These are phyloP conservation scores for Chydorus sphaericus DNA, from an alignment of 2,888 invertebrate genomes.

Conservation along the genomic window DNA sequence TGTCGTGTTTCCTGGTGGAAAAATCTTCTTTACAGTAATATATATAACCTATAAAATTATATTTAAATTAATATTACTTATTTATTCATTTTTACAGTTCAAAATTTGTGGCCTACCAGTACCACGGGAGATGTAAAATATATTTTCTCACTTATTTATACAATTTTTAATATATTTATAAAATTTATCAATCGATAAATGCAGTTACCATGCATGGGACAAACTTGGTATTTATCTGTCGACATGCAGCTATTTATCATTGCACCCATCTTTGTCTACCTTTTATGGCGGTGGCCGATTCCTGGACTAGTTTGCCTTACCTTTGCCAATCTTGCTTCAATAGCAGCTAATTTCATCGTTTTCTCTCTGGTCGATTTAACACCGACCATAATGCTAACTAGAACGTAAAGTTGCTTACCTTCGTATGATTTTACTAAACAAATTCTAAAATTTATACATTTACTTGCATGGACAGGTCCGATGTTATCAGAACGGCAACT, in stretches of 20 bases:
- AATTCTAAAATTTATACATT: neutral
- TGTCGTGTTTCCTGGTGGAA: slow-evolving; percentile 56
- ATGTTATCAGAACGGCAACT: neutral
- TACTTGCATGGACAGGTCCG: neutral
- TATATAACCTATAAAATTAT: slow-evolving; percentile 25
- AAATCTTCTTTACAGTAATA: slow-evolving; percentile 42
- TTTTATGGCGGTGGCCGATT: slow-evolving; percentile 16
- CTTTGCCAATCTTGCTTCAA: neutral
- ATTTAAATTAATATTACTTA: neutral
- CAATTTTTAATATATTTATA: slow-evolving; percentile 53
- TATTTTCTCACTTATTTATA: slow-evolving; percentile 34
- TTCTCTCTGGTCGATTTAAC: neutral
- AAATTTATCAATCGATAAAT: slow-evolving; percentile 19
- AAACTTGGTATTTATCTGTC: slow-evolving; percentile 49
- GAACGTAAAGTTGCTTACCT: slow-evolving; percentile 6
- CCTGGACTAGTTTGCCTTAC: slow-evolving; percentile 14
- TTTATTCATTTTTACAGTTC: neutral
- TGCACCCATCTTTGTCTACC: slow-evolving; percentile 18
- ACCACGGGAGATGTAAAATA: neutral
- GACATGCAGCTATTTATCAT: slow-evolving; percentile 19
- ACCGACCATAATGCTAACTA: slow-evolving; percentile 13
- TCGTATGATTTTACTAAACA: neutral
- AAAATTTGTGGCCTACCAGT: neutral
- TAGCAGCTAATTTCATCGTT: slow-evolving; percentile 10
- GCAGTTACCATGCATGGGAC: slow-evolving; percentile 46